phyloP scores from a whole-genome alignment of 2,797 vertebrate species.

The Tragelaphus eurycerus region DNA sequence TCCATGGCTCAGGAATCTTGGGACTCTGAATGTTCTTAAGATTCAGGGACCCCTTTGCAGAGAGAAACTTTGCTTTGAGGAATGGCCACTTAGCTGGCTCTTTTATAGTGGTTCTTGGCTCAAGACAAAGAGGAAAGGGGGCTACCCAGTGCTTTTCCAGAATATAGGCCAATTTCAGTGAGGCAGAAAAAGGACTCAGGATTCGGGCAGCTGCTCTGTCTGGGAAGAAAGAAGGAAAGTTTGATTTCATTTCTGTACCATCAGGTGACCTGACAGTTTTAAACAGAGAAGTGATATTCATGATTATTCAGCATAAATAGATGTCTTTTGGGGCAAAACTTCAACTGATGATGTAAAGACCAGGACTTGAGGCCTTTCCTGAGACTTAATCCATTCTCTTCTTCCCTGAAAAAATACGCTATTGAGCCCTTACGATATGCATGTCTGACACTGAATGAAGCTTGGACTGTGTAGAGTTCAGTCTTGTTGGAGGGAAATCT shows the following conservation, averaged over 20 bases:
- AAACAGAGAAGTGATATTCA: background rate
- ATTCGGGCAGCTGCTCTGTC: background rate
- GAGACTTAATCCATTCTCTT: background rate
- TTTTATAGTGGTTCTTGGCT: background rate
- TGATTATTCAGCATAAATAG: background rate
- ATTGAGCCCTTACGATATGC: background rate
- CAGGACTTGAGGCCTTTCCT: background rate
- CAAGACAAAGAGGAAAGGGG: background rate
- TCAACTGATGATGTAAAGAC: background rate
- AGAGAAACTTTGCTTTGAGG: background rate
- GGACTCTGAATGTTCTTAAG: background rate
- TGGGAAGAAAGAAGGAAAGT: background rate
- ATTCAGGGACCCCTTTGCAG: background rate
- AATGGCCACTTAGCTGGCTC: background rate
- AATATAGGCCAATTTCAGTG: conserved; percentile 5
- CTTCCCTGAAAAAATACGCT: background rate
- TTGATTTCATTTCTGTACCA: background rate
- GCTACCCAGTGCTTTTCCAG: background rate
- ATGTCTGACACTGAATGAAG: background rate
- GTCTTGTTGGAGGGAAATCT: background rate
- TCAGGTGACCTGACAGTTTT: background rate
- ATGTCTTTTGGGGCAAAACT: background rate
- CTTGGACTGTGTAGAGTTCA: background rate
- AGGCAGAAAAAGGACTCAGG: background rate
- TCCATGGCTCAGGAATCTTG: background rate